Evolutionary conservation across 2,113 vertebrate genomes (phyloP), one percentile per base, ranked within the genome.

Genomic region (Edolisoma coerulescens): DNA sequence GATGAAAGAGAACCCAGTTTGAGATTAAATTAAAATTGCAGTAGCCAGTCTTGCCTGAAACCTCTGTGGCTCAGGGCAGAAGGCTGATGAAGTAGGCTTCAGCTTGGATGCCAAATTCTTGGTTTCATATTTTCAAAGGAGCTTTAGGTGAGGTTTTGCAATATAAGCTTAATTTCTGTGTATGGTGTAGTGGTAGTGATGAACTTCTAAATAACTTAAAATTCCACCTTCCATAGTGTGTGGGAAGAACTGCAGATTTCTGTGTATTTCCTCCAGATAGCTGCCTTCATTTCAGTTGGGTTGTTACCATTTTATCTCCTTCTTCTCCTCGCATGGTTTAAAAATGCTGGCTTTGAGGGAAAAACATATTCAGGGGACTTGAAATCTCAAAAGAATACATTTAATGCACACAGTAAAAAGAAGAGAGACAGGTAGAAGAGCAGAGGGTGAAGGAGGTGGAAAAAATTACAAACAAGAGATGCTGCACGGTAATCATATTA

Each of bases 331-430:
- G 98, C 97, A 97, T 7, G 97, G 98, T 16, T 96, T 98, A 91
- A 97, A 98, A 81, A 93, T 98, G 57, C 86, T 99, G 39, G 97
- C 97, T 16, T 99, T 99, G 96, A 96, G 97, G 49, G 98, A 98
- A 99, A 98, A 98, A 91, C 12, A 69, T 63, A 39, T 98, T 98
- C 96, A 97, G 97, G 49, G 84, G 98, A 21, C 97, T 99, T 42
- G 97, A 97, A 61, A 98, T 93, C 91, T 14, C 90, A 93, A 60
- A 98, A 98, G 73, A 96, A 93, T 79, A 88, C 86, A 64, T 96
- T 95, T 13, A 88, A 92, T 35, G n/a, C 41, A 6, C 96, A 92
- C 69, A 98, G 97, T 94, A 96, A 98, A 99, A 69, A 97, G 85
- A 21, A 35, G 24, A 69, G 93, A 56, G 97, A 98, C 5, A 75